Evolutionary conservation across 2,797 vertebrate genomes (phyloP).

Genomic region (Serranus cabrilla): DNA sequence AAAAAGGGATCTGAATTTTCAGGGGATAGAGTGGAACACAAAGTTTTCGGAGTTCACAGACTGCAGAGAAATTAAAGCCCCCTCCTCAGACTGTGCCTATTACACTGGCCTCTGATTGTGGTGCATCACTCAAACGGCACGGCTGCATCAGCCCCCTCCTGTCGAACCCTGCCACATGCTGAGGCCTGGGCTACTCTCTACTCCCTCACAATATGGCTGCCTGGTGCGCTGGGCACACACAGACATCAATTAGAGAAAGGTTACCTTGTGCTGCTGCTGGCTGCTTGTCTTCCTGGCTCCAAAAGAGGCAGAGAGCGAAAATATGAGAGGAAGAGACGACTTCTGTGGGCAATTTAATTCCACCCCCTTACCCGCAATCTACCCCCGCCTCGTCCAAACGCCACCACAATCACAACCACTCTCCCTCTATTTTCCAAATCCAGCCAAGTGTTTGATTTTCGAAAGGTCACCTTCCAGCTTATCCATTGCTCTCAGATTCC

Average conservation of each 20-base stretch:
- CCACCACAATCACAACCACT: background rate
- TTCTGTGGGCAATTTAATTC: slow-evolving; percentile 69
- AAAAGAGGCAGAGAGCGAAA: slow-evolving; percentile 59
- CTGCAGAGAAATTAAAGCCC: slow-evolving; percentile 32
- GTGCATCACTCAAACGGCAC: slow-evolving; percentile 72
- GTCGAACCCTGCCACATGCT: slow-evolving; percentile 67
- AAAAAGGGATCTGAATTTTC: too few species aligned
- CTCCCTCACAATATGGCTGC: slow-evolving; percentile 76
- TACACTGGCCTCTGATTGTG: slow-evolving; percentile 56
- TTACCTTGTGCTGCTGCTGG: slow-evolving; percentile 83
- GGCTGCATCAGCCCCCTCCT: slow-evolving; percentile 70
- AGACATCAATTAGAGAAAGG: slow-evolving; percentile 88
- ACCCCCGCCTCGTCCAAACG: slow-evolving; percentile 1
- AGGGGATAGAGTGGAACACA: background rate
- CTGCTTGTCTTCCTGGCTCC: slow-evolving; percentile 68
- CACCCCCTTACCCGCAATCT: slow-evolving; percentile 38
- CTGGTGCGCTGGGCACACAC: slow-evolving; percentile 71
- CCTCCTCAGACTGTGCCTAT: slow-evolving; percentile 36
- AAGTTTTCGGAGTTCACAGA: slow-evolving; percentile 21
- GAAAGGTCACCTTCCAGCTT: slow-evolving; percentile 71
- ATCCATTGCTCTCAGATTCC: slow-evolving; percentile 1
- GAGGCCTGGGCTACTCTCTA: slow-evolving; percentile 65
- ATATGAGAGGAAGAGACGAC: slow-evolving; percentile 46
- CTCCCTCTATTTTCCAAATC: slow-evolving; percentile 48
- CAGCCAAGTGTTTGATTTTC: slow-evolving; percentile 60